Evolutionary conservation across 2,888 invertebrate genomes (phyloP).

Genomic region (Ormyrus labotus): DNA sequence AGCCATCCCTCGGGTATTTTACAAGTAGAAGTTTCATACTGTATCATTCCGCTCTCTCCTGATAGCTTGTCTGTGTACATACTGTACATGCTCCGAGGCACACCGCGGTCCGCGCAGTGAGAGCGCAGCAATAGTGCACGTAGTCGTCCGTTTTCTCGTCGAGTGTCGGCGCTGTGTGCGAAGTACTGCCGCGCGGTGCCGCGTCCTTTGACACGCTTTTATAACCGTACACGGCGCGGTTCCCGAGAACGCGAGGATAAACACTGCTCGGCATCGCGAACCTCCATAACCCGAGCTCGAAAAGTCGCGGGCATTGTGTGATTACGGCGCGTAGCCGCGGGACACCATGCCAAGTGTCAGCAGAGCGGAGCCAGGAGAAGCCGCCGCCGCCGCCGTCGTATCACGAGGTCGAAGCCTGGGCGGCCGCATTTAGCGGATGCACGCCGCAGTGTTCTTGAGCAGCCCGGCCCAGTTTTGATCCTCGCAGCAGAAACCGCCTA

Average conservation of each 20-base stretch:
- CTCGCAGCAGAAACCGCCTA: neutral
- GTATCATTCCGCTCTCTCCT: no score
- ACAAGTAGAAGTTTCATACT: no score
- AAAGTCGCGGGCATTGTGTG: constrained; percentile 7
- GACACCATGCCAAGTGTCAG: constrained; percentile 64
- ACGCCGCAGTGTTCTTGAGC: neutral
- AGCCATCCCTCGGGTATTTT: no score
- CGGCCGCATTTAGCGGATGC: constrained; percentile 41
- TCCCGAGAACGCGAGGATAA: constrained; percentile 13
- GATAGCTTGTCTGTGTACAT: no score
- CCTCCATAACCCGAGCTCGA: neutral
- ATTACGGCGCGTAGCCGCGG: constrained; percentile 56
- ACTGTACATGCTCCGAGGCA: no score
- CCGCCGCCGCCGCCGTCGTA: neutral
- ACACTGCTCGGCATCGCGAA: constrained; percentile 11
- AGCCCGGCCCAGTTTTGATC: neutral
- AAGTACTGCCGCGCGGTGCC: constrained; percentile 56
- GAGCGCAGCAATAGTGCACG: constrained; percentile 11
- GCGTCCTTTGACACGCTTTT: constrained; percentile 69
- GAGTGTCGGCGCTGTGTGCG: constrained; percentile 13
- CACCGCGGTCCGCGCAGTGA: neutral
- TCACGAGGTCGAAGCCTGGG: neutral
- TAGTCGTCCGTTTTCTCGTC: constrained; percentile 13
- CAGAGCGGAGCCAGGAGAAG: constrained; percentile 41
- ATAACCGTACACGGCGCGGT: constrained; percentile 40